Conservation (phyloP, 2,113 vertebrate species). For the Corythornis madagascariensis region DNA sequence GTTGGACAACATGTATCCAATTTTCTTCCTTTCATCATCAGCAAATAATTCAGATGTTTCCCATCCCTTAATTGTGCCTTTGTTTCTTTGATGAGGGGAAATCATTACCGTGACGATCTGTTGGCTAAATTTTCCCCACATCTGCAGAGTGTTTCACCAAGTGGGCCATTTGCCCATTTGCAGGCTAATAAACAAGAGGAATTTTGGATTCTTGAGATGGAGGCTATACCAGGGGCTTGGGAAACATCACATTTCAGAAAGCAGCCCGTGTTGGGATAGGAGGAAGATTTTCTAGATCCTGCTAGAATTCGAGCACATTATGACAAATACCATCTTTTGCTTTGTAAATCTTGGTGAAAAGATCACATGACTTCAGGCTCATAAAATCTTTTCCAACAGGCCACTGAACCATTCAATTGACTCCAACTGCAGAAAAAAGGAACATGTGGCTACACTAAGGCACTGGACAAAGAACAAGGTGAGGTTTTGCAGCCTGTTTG, state of each 20-base stretch:
- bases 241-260: not conserved
- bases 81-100: conserved; percentile 35
- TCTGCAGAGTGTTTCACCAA: conserved; percentile 23
- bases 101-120: not conserved
- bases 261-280: not conserved
- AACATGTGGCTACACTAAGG: not conserved
- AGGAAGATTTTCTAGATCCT: not conserved
- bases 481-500: not conserved
- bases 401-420: not conserved
- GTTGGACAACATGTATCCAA: conserved; percentile 61
- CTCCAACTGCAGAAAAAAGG: not conserved
- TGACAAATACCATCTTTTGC: not conserved
- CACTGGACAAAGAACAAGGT: not conserved
- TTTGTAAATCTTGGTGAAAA: not conserved
- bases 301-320: not conserved
- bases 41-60: conserved; percentile 59
- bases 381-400: not conserved
- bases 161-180: not conserved
- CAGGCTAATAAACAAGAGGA: not conserved
- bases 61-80: conserved; percentile 46
- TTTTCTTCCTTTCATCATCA: conserved; percentile 61
- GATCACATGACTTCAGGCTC: not conserved
- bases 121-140: conserved; percentile 53
- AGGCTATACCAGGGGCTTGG: not conserved
- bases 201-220: not conserved